Base-by-base conservation (phyloP, 2,113 vertebrate genomes). In the Notechis scutatus region DNA sequence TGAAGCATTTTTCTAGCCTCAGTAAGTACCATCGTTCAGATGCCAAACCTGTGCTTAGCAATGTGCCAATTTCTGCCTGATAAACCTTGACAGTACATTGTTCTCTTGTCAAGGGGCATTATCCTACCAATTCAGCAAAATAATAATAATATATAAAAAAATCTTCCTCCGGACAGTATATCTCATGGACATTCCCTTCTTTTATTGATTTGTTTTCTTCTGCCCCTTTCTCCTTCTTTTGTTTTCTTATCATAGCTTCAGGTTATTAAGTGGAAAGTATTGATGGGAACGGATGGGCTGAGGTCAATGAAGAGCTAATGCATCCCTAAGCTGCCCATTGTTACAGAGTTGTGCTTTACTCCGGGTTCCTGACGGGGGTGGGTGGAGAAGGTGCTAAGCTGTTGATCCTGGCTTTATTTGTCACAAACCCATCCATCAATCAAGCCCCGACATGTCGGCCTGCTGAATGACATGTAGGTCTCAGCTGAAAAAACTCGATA, bases 241-340 rank as follows among this genome's bases (percentile, higher is more conserved):
- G 99, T 99, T 98, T 99, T 98, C 99, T 99, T 99, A 99, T 99
- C 99, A 98, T 98, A 98, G 98, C 98, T 99, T 98, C 97, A 98
- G 99, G 99, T 99, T 99, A 99, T 99, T 99, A 99, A 98, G 98
- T 99, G 98, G 97, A 97, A 98, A 97, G 98, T 99, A 99, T 99
- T 99, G 99, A 99, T 99, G 98, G 98, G 97, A 98, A 98, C 97
- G 97, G 98, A 98, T 98, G 98, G 92, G 97, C 97, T 98, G 97
- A 98, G 98, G 98, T 99, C 98, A 98, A 98, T 98, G 98, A 98
- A 97, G 98, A 98, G 98, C 99, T 99, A 99, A 99, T 99, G 99
- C 99, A 99, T 99, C 98, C 97, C 97, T 99, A 99, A 99, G 99
- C 99, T 99, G 96, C 97, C 98, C 98, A 99, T 99, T 99, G 99